phyloP scores from a whole-genome alignment of 2,113 vertebrate species.

The Sisor rabdophorus region DNA sequence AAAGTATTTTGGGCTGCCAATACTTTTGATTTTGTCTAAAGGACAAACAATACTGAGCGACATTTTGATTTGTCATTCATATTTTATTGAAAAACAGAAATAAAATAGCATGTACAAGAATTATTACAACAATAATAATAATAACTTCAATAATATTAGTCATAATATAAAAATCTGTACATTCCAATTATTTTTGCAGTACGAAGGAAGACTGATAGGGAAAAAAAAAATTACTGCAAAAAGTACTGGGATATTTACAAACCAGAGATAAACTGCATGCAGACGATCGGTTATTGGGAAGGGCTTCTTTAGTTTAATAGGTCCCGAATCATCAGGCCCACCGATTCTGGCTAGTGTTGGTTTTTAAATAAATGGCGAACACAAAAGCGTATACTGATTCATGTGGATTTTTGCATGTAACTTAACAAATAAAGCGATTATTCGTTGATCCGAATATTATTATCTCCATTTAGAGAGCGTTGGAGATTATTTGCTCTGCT shows the following conservation, averaged over 20 bases:
- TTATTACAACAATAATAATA: slow-evolving; percentile 54
- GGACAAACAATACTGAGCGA: background rate
- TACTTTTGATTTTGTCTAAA: background rate
- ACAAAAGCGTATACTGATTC: slow-evolving; percentile 15
- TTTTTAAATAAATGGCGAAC: slow-evolving; percentile 38
- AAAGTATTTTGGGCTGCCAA: background rate
- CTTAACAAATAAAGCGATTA: background rate
- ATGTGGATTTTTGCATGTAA: slow-evolving; percentile 5
- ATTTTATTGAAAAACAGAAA: slow-evolving; percentile 95
- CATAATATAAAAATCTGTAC: slow-evolving; percentile 94
- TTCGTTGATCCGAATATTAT: slow-evolving; percentile 33
- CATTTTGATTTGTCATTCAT: slow-evolving; percentile 55
- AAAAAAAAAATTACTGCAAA: slow-evolving; percentile 70
- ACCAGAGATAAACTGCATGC: slow-evolving; percentile 43
- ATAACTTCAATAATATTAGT: slow-evolving; percentile 63
- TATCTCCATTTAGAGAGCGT: slow-evolving; percentile 52
- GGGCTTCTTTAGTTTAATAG: too few species aligned
- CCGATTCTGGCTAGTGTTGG: slow-evolving; percentile 71
- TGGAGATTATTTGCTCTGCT: slow-evolving; percentile 40
- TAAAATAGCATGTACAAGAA: slow-evolving; percentile 94
- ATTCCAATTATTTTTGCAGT: slow-evolving; percentile 91
- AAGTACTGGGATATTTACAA: slow-evolving; percentile 68
- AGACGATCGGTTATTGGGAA: slow-evolving; percentile 44
- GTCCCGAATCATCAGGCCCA: slow-evolving; percentile 64
- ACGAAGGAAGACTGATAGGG: slow-evolving; percentile 93